Base-by-base conservation (phyloP, 2,888 invertebrate genomes). In the Ophonus ardosiacus region DNA sequence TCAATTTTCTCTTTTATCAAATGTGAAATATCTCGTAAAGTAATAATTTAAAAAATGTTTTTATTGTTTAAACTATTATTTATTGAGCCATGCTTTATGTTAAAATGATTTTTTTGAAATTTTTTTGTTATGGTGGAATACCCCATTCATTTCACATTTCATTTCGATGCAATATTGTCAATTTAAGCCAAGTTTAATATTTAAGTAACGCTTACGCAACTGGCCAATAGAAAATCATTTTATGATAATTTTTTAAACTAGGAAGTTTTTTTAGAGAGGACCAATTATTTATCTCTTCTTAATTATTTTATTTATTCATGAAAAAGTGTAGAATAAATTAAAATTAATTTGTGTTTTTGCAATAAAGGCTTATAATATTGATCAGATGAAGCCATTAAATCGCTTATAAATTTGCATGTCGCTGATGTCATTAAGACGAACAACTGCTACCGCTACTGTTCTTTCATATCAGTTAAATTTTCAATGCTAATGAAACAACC, bases 401-500 rank as follows among this genome's bases (percentile, higher is more conserved):
- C 40, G 59, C 38, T 61, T 63, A 63, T 43, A 81, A 63, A 68
- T 56, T 68, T 56, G 51, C 81, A 56, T 68, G 56, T 43, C 17
- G 61, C 17, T 40, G 61, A 17, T 40, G 59, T 57, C 43, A 21
- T 24, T 71, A 57, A 61, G 38, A 76, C 74, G 74, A 43, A 61
- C 15, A 74, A 76, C 24, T 51, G 43, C 76, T 68, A 31, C 31
- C 3, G 68, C 81, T 83, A 83, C 76, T 61, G 83, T 81, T 61
- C 40, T 8, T 61, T 82, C 68, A 57, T 21, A 71, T 82, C 76
- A 61, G 38, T 38, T 74, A 61, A 83, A 83, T 76, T 71, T 65
- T 74, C 57, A 38, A 83, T 59, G 83, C 71, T 61, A 83, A 83
- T 83, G 74, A 83, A 83, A 74, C 74, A 83, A 61, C 61, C 74